phyloP scores from a whole-genome alignment of 2,888 invertebrate genomes.

The Nowickia ferox region DNA sequence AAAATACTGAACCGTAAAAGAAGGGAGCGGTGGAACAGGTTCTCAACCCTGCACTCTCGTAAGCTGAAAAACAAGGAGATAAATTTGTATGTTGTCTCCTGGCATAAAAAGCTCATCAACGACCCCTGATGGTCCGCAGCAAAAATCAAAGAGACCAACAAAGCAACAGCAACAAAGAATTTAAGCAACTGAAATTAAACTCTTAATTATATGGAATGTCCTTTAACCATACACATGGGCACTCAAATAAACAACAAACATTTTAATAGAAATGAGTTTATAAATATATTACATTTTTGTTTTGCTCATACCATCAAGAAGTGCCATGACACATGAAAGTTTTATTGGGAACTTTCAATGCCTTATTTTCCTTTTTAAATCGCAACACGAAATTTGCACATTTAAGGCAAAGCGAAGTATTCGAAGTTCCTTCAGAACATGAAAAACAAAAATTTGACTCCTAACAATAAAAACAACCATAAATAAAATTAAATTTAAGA shows the following conservation, averaged over 20 bases:
- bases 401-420: too few species aligned
- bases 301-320: background rate
- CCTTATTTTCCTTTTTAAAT: background rate
- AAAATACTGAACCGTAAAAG: constrained; percentile 10
- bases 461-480: background rate
- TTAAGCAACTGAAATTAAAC: constrained; percentile 73
- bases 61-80: constrained; percentile 32
- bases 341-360: too few species aligned
- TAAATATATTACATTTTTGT: constrained; percentile 5
- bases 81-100: constrained; percentile 29
- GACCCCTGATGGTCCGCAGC: constrained; percentile 20
- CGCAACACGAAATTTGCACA: background rate
- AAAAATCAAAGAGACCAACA: constrained; percentile 28
- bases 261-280: constrained; percentile 21
- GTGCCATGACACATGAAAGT: background rate
- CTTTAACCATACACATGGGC: constrained; percentile 75
- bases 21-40: background rate
- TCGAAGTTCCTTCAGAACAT: too few species aligned
- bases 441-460: background rate
- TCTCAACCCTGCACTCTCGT: background rate
- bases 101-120: constrained; percentile 10
- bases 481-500: background rate
- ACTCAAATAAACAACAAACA: background rate
- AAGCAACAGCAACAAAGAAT: constrained; percentile 46
- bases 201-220: constrained; percentile 82